phyloP scores from a whole-genome alignment of 2,113 vertebrate genomes.

The Accipiter virgatus region DNA sequence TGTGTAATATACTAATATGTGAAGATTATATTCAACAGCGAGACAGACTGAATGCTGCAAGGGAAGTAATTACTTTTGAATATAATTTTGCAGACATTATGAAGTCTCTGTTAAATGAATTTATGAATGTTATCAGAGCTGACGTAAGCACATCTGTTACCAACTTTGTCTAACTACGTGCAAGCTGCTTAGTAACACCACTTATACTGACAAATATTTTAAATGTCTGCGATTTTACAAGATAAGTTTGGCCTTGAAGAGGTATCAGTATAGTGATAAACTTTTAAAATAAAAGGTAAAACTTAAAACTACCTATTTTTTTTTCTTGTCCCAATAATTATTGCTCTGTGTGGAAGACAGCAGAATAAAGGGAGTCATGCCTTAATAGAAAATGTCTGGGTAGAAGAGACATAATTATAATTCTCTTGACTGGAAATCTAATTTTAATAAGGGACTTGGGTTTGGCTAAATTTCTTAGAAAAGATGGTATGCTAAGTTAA shows the following conservation, averaged over 20 bases:
- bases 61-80: slow-evolving; percentile 3
- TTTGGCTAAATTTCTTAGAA: slow-evolving; percentile 45
- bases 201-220: neutral
- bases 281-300: neutral
- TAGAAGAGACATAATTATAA: slow-evolving; percentile 46
- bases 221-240: neutral
- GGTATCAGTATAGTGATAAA: neutral
- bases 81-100: neutral
- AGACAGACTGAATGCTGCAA: neutral
- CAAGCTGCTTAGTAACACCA: neutral
- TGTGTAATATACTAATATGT: slow-evolving; percentile 10
- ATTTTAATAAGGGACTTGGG: slow-evolving; percentile 32
- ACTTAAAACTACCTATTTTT: neutral
- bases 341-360: slow-evolving; percentile 2
- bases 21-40: neutral
- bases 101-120: slow-evolving; percentile 30
- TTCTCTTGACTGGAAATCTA: slow-evolving; percentile 32
- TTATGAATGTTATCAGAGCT: slow-evolving; percentile 22
- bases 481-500: slow-evolving; percentile 14
- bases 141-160: slow-evolving; percentile 2
- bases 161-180: neutral
- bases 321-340: neutral
- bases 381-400: slow-evolving; percentile 46
- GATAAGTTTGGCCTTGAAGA: neutral
- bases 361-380: slow-evolving; percentile 1